These are phyloP conservation scores for Amazona finschi DNA, from an alignment of 2,797 vertebrate genomes.

Conservation along the genomic window DNA sequence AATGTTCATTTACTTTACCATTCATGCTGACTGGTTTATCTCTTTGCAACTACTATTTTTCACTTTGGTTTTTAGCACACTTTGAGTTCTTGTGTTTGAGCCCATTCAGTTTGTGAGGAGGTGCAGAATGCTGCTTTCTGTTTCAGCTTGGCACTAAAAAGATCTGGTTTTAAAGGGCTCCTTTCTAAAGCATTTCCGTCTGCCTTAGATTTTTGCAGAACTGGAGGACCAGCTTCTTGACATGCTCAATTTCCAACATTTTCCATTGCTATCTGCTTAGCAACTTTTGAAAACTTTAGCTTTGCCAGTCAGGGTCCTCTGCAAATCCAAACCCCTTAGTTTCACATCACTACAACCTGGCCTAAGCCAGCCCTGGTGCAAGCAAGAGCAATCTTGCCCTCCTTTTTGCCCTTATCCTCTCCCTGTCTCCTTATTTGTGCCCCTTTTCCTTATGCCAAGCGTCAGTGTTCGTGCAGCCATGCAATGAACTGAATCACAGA, in stretches of 20 bases:
- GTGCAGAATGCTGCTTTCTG: not conserved
- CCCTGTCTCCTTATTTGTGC: accelerated
- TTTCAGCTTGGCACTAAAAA: not conserved
- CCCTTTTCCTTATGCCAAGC: not conserved
- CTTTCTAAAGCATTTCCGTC: not conserved
- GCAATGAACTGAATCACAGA: not conserved
- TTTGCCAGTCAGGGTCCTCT: not conserved
- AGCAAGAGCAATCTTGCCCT: not conserved
- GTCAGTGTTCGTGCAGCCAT: accelerated
- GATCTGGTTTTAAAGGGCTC: not conserved
- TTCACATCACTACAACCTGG: not conserved
- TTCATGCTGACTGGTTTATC: not conserved
- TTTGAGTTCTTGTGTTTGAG: not conserved
- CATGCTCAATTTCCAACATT: not conserved
- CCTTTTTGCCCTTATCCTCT: not conserved
- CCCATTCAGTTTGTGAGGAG: not conserved
- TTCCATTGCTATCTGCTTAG: not conserved
- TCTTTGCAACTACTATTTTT: not conserved
- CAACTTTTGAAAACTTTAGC: not conserved
- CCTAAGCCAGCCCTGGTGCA: not conserved
- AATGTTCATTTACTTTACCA: not conserved
- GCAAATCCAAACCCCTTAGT: not conserved
- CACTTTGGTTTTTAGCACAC: not conserved
- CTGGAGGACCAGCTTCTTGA: not conserved
- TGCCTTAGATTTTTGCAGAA: not conserved